Percentiles rank a stretch among this genome's conserved stretches.
Evolutionary conservation across 2,888 invertebrate species (phyloP).

Genomic region (Thereva unica): DNA sequence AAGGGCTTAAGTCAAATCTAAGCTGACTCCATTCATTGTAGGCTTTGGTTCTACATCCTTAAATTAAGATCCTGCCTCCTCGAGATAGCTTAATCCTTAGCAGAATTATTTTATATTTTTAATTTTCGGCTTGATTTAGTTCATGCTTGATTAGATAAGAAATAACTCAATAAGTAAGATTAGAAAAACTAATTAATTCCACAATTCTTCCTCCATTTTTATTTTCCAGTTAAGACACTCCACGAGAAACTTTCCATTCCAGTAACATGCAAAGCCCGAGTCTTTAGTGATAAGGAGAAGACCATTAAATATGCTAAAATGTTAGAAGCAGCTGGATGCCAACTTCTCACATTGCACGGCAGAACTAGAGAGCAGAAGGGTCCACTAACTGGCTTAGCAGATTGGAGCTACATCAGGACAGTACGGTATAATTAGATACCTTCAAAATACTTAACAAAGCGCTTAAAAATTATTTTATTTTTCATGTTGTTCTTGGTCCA

Average conservation of each 20-base stretch:
- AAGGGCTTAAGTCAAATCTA: no score
- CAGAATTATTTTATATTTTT: no score
- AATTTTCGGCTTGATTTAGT: no score
- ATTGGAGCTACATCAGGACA: conserved; percentile 90
- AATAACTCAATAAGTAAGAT: no score
- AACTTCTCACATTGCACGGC: conserved; percentile 93
- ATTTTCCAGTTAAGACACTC: conserved; percentile 68
- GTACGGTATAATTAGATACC: conserved; percentile 68
- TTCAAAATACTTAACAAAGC: background rate
- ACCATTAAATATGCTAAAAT: conserved; percentile 92
- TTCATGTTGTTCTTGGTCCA: no score
- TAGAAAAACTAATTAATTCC: background rate
- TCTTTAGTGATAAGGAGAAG: conserved; percentile 82
- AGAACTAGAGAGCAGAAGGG: conserved; percentile 95
- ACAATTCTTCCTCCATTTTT: background rate
- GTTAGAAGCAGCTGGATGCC: conserved; percentile 91
- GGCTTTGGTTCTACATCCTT: no score
- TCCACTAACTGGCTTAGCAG: conserved; percentile 90
- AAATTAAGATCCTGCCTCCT: no score
- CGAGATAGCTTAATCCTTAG: no score
- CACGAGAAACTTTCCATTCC: conserved; percentile 76
- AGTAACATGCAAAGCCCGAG: conserved; percentile 95
- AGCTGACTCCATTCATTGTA: no score
- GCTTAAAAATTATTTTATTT: background rate
- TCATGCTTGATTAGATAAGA: no score